Evolutionary conservation across 2,888 invertebrate species (phyloP), one percentile per base, ranked within the genome.

Genomic region (Hydroisotoma schaefferi): DNA sequence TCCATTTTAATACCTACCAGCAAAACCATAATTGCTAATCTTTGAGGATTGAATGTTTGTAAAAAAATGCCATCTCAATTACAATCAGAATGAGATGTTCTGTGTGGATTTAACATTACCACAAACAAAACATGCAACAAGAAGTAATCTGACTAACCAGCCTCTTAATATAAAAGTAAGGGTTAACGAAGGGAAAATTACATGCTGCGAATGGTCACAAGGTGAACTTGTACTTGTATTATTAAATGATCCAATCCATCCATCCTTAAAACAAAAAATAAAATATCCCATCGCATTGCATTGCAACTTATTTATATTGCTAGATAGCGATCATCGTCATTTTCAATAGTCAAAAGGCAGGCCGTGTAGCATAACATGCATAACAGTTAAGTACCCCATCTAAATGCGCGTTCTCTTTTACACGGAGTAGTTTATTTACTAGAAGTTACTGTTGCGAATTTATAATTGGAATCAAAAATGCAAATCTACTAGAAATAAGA

Each of bases 181-280:
- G n/a, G n/a, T n/a, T n/a, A n/a, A n/a, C n/a, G n/a, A n/a, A 33
- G 33, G 33, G 33, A 33, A 8, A 33, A 33, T 8, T 10, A 33
- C 8, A 15, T 33, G 33, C 15, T 33, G 15, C 33, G 22, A 52
- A 52, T 23, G 22, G 33, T 38, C 38, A 37, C 52, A 52, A 52
- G 52, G 52, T 52, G 52, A 52, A 52, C 52, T 29, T 52, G 37
- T 52, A 37, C 6, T 28, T 8, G 15, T 47, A 23, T 23, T 5
- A 18, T 5, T 26, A 49, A n/a, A 49, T n/a, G n/a, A 27, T 43
- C 6, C 43, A 10, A 6, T 10, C 18, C 6, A 10, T 43, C 18
- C 6, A 43, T 43, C 20, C 10, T 18, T 43, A 10, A 18, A 10
- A 43, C n/a, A n/a, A n/a, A n/a, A n/a, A 6, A 6, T n/a, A 43